These are phyloP conservation scores for Leiothrix lutea DNA, from an alignment of 2,113 vertebrate genomes.

Conservation along the genomic window DNA sequence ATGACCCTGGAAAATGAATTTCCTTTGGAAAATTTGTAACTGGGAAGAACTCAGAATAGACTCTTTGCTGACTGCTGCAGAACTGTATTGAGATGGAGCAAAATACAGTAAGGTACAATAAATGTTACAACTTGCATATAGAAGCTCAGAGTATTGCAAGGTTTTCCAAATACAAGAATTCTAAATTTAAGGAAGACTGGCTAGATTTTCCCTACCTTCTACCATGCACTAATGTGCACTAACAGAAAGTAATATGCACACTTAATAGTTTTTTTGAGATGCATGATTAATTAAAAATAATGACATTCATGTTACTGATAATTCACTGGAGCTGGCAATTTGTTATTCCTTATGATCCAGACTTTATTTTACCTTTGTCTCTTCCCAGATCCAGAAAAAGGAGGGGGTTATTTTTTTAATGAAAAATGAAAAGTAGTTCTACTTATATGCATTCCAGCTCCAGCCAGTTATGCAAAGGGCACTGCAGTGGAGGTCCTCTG, in stretches of 20 bases:
- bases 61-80: constrained; percentile 10
- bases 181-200: neutral
- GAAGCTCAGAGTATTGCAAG: neutral
- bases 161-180: neutral
- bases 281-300: neutral
- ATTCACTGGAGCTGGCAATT: neutral
- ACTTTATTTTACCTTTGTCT: neutral
- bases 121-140: neutral
- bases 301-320: neutral
- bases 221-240: neutral
- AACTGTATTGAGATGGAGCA: neutral
- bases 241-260: neutral
- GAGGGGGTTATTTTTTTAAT: neutral
- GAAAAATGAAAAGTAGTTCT: neutral
- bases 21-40: constrained; percentile 34
- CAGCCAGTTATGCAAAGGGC: neutral
- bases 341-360: neutral
- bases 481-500: neutral
- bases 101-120: neutral
- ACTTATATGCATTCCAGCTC: neutral
- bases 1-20: constrained; percentile 20
- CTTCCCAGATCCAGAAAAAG: neutral
- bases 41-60: neutral
- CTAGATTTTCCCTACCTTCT: neutral
- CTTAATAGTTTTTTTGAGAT: neutral